A percentile compares a stretch with the other conserved stretches of the same genome.
phyloP scores from a whole-genome alignment of 2,888 invertebrate genomes.

The Drosophila meridiana region DNA sequence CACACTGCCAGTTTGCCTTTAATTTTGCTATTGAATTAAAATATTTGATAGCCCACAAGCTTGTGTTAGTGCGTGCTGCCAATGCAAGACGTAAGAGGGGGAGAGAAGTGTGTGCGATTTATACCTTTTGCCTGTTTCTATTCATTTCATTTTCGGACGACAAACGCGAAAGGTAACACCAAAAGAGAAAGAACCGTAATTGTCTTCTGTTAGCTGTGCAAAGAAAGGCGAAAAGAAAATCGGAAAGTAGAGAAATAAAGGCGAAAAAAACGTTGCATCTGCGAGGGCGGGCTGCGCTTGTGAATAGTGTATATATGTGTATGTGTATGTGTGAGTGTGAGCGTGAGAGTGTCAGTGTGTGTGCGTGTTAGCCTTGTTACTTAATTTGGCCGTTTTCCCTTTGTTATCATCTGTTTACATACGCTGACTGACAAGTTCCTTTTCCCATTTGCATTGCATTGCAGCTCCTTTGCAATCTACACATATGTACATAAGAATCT shows the following conservation, averaged over 20 bases:
- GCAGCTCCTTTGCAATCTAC: conserved; percentile 41
- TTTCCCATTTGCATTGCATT: conserved; percentile 19
- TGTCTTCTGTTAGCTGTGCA: conserved; percentile 46
- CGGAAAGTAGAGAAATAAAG: conserved; percentile 29
- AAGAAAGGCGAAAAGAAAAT: conserved; percentile 57
- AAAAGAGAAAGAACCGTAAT: conserved; percentile 76
- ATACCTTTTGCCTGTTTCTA: conserved; percentile 57
- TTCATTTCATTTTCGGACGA: conserved; percentile 57
- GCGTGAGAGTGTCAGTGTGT: conserved; percentile 12
- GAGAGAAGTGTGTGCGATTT: conserved; percentile 44
- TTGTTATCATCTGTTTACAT: conserved; percentile 55
- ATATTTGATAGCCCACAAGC: conserved; percentile 57
- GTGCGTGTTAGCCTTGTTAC: conserved; percentile 45
- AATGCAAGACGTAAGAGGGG: conserved; percentile 38
- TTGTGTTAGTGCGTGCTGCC: conserved; percentile 52
- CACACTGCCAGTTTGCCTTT: conserved; percentile 19
- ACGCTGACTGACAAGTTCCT: conserved; percentile 20
- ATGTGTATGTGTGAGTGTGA: conserved; percentile 7
- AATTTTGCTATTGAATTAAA: conserved; percentile 59
- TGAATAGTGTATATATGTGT: conserved; percentile 1
- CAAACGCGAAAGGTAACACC: conserved; percentile 65
- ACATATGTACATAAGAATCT: conserved; percentile 44
- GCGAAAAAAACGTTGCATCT: conserved; percentile 52
- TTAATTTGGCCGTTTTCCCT: conserved; percentile 50
- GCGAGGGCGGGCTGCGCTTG: conserved; percentile 48